Base-by-base conservation (phyloP, 2,113 vertebrate species). In the Chionis minor region DNA sequence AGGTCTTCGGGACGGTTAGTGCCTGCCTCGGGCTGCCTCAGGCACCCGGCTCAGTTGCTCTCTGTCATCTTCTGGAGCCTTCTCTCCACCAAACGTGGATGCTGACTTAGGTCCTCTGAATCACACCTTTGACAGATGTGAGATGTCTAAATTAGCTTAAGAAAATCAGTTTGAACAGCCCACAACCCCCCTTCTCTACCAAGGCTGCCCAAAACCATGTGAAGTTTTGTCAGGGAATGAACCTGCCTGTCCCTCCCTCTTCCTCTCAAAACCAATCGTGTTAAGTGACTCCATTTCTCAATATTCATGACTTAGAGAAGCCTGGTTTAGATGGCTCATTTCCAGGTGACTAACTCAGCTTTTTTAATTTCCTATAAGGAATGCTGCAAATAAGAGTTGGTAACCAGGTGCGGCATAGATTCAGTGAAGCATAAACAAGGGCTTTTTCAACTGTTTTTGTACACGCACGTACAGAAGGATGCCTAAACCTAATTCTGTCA, bases 341-440 rank as follows among this genome's bases (percentile, higher is more conserved):
- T 98, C 98, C 98, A 99, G 97, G 96, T 97, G 75, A 97, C 98
- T 98, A 98, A 97, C 92, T 98, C 98, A 97, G 96, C 97, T 98
- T 98, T 98, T 96, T 58, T 1, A 94, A 97, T 98, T 98, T 98
- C 97, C 97, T 97, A 97, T 96, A 94, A 99, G 96, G 98, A 99
- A 98, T 98, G 96, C 97, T 98, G 97, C 98, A 96, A 94, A 96
- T 97, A 98, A 96, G 97, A 98, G 93, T 88, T 97, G 95, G 98
- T 98, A 98, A 98, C 98, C 98, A 99, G 98, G 99, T 99, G 98
- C 97, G 97, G 98, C 98, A 96, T 94, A 91, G 92, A 98, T 98
- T 98, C 97, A 97, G 97, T 98, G 98, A 97, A 98, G 97, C 96
- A 98, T 98, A 98, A 98, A 98, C 97, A 97, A 98, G 97, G 91